Percentiles rank a stretch among this genome's conserved stretches.
Conservation (phyloP, 2,113 vertebrate genomes). For the Ardeotis arabs region DNA sequence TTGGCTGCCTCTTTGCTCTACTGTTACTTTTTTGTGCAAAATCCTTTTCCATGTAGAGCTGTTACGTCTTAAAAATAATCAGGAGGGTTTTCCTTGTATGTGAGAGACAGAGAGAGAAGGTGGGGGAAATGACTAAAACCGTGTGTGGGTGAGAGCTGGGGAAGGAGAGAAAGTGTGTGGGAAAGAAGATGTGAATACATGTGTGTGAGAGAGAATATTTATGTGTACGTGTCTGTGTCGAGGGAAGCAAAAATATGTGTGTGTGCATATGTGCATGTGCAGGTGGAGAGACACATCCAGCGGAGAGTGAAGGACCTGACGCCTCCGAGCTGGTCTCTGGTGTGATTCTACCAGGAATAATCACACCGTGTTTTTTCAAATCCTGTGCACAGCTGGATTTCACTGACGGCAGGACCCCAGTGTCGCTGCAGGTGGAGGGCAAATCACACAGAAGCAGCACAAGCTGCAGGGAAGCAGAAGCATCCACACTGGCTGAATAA, state of each 20-base stretch:
- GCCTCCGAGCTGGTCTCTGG: fast-evolving
- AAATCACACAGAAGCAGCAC: neutral
- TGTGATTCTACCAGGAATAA: neutral
- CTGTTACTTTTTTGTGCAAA: neutral
- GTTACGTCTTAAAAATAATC: neutral
- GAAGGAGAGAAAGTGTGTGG: neutral
- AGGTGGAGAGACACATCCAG: neutral
- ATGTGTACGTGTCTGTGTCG: neutral
- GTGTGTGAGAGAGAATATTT: neutral
- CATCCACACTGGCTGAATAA: no score
- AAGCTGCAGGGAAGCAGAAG: neutral
- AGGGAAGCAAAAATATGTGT: neutral
- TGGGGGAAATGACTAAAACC: neutral
- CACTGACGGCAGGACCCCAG: neutral
- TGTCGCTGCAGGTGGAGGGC: neutral
- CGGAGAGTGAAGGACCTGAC: neutral
- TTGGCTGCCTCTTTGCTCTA: neutral
- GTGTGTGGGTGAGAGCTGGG: neutral
- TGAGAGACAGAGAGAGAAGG: neutral
- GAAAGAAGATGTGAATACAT: neutral
- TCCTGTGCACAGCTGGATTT: neutral
- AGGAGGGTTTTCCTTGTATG: neutral
- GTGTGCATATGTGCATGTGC: neutral
- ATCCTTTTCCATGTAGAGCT: neutral
- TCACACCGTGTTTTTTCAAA: neutral